Evolutionary conservation across 2,797 vertebrate species (phyloP).

Genomic region (Streptopelia turtur): DNA sequence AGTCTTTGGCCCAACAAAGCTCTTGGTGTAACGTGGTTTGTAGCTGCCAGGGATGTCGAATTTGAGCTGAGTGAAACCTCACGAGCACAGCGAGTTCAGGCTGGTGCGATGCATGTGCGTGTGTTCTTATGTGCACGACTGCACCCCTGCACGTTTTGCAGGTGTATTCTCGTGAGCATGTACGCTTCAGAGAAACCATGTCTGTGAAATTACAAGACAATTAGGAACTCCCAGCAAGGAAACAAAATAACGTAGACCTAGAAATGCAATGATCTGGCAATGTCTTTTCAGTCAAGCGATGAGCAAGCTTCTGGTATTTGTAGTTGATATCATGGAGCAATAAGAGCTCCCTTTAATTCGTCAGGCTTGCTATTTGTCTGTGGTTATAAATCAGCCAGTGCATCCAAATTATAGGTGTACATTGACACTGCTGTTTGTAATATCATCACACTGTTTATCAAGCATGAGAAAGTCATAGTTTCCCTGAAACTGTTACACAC

Average conservation of each 20-base stretch:
- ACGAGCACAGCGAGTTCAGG: background rate
- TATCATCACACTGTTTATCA: slow-evolving; percentile 57
- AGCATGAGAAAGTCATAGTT: slow-evolving; percentile 18
- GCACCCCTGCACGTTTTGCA: accelerated
- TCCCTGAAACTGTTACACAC: background rate
- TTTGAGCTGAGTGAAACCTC: background rate
- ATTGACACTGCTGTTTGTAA: slow-evolving; percentile 24
- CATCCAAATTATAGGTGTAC: slow-evolving; percentile 31
- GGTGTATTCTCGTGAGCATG: background rate
- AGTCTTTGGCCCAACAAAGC: background rate
- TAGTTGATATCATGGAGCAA: background rate
- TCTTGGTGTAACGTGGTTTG: background rate
- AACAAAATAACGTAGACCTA: background rate
- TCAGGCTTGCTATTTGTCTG: background rate
- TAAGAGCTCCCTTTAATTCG: background rate
- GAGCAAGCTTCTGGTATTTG: background rate
- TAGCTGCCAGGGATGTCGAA: background rate
- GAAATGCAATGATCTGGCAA: background rate
- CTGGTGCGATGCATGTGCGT: accelerated
- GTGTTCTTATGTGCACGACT: background rate
- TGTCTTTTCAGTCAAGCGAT: background rate
- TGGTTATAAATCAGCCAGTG: slow-evolving; percentile 23
- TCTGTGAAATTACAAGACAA: background rate
- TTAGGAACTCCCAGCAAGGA: background rate
- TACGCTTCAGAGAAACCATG: background rate